These are phyloP conservation scores for Carpatolechia fugitivella DNA, from an alignment of 2,888 invertebrate genomes.

Conservation along the genomic window DNA sequence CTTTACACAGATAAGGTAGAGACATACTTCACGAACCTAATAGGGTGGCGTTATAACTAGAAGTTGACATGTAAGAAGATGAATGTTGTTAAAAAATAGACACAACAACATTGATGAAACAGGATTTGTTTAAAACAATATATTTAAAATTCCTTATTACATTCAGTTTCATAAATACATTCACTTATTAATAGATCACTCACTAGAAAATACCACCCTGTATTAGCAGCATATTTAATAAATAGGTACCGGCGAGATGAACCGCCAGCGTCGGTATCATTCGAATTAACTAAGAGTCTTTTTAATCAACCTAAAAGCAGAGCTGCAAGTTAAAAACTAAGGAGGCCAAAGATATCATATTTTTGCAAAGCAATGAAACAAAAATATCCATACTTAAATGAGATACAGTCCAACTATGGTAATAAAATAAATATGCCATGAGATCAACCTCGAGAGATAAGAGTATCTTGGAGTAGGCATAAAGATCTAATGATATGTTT, in stretches of 20 bases:
- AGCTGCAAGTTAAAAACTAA: slow-evolving; percentile 15
- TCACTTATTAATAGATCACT: neutral
- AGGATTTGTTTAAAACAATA: no score
- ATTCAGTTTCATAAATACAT: neutral
- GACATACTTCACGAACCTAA: neutral
- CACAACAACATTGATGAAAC: no score
- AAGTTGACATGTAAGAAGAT: neutral
- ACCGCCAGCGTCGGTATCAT: slow-evolving; percentile 19
- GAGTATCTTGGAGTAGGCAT: neutral
- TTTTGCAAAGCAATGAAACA: neutral
- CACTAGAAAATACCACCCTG: neutral
- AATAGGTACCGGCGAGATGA: slow-evolving; percentile 17
- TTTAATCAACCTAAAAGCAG: slow-evolving; percentile 35
- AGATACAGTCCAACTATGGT: neutral
- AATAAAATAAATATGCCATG: slow-evolving; percentile 15
- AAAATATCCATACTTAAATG: neutral
- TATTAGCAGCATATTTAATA: neutral
- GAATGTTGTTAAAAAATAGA: no score
- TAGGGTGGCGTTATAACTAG: neutral
- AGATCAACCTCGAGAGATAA: slow-evolving; percentile 30
- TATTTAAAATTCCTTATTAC: no score
- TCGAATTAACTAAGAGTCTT: slow-evolving; percentile 11
- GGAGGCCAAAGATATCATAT: slow-evolving; percentile 7
- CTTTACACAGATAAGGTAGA: slow-evolving; percentile 2
- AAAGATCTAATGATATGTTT: slow-evolving; percentile 6